Evolutionary conservation across 2,113 vertebrate species (phyloP), one percentile per base, ranked within the genome.

Genomic region (Campylomormyrus tamandua): DNA sequence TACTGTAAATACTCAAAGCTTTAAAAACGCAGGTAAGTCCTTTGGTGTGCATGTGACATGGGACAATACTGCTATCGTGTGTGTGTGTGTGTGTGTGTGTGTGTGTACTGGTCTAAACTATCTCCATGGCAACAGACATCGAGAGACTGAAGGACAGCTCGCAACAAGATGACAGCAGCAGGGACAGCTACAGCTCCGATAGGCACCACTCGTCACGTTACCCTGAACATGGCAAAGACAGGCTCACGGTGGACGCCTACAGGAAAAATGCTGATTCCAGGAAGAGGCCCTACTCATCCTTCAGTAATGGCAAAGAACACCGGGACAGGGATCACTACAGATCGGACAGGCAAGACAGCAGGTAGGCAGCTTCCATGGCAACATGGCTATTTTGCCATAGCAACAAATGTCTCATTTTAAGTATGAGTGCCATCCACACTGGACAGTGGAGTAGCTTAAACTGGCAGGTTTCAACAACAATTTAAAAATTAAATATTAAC

Each of bases 281-380:
- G 89, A 99, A 99, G 93, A 97, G 98, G 19, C 96, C 97, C 0
- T 98, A 98, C 94, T 96, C 97, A 50, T 96, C 97, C 42, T 99
- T 98, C 89, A 98, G 98, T 94, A 99, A 99, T 1, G 98, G 98
- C 87, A 99, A 99, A 96, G 98, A 99, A 89, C 98, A 99, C 93
- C 92, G 98, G 77, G 98, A 98, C 66, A 96, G 97, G 96, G 97
- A 99, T 94, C 97, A 97, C 95, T 98, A 98, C 92, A 96, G 98
- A 94, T 96, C 97, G 53, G 98, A 99, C 83, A 97, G 94, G 84
- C 94, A 93, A 53, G 95, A 96, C 92, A 92, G 92, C 92, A 95
- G 95, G 95, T 96, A 56, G 19, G 24, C 42, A 66, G 24, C 42
- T 27, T 35, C 48, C 31, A 35, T 87, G 85, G 48, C 49, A 84